Evolutionary conservation across 2,888 invertebrate species (phyloP).

Genomic region (Amiota minor): DNA sequence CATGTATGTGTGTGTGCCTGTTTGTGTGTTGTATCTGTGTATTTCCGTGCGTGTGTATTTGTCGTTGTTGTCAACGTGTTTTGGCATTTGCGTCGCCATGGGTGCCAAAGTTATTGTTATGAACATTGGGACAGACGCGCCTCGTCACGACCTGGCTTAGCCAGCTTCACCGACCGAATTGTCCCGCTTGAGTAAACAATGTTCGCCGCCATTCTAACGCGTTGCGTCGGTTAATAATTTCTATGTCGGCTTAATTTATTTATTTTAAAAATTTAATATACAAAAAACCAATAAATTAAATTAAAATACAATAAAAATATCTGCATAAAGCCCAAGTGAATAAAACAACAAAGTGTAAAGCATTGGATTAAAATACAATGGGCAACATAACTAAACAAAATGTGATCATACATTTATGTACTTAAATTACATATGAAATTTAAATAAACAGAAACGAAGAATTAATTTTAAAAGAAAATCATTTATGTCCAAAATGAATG

Average conservation of each 20-base stretch:
- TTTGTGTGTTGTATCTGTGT: constrained; percentile 33
- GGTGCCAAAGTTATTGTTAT: constrained; percentile 48
- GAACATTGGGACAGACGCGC: constrained; percentile 14
- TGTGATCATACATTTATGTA: constrained; percentile 37
- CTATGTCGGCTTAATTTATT: constrained; percentile 46
- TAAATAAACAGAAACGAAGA: not conserved
- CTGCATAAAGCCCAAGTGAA: constrained; percentile 3
- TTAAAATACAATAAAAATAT: constrained; percentile 26
- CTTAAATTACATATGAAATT: constrained; percentile 12
- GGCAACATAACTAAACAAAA: not conserved
- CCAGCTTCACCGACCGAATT: constrained; percentile 55
- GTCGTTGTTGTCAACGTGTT: constrained; percentile 45
- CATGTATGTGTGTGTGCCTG: constrained; percentile 36
- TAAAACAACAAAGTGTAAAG: not conserved
- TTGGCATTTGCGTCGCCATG: constrained; percentile 55
- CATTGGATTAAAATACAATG: not conserved
- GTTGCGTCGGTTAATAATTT: constrained; percentile 44
- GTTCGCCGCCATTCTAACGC: constrained; percentile 51
- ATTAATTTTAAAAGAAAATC: not conserved
- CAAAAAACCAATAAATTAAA: constrained; percentile 33
- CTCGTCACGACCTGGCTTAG: not conserved
- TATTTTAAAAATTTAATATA: constrained; percentile 30
- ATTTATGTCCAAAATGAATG: not conserved
- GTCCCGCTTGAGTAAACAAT: constrained; percentile 72
- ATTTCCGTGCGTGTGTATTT: constrained; percentile 31